Evolutionary conservation across 1,140 invertebrate genomes (phyloP).

Genomic region (Formica selysi): DNA sequence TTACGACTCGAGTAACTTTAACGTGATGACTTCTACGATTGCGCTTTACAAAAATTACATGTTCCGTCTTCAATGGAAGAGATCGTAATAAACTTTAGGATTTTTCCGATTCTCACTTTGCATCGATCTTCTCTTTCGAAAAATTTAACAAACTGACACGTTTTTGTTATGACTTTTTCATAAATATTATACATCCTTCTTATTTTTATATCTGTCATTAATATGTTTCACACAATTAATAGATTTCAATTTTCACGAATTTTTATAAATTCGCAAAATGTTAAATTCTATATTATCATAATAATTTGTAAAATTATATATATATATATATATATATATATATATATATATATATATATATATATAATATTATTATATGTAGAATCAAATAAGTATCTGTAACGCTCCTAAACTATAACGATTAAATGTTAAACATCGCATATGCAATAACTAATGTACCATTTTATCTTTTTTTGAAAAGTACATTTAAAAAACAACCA

Average conservation of each 20-base stretch:
- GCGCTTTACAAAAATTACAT: not conserved
- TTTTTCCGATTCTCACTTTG: too few species aligned
- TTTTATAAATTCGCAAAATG: not conserved
- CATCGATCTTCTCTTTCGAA: not conserved
- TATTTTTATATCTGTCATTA: not conserved
- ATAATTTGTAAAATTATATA: conserved; percentile 1
- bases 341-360: not conserved
- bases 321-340: too few species aligned
- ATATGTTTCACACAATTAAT: not conserved
- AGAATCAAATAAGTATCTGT: not conserved
- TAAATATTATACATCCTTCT: not conserved
- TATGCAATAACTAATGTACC: not conserved
- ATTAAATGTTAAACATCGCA: conserved; percentile 4
- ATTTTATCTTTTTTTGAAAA: too few species aligned
- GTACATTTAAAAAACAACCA: too few species aligned
- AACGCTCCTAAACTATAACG: not conserved
- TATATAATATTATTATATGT: not conserved
- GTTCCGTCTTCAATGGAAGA: not conserved
- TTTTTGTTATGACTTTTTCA: not conserved
- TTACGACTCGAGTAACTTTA: not conserved
- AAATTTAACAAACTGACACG: not conserved
- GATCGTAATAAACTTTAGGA: not conserved
- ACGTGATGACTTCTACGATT: not conserved
- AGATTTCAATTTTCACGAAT: not conserved
- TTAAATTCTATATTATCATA: conserved; percentile 1